These are phyloP conservation scores for Otus scops DNA, from an alignment of 2,797 vertebrate genomes.

Conservation along the genomic window DNA sequence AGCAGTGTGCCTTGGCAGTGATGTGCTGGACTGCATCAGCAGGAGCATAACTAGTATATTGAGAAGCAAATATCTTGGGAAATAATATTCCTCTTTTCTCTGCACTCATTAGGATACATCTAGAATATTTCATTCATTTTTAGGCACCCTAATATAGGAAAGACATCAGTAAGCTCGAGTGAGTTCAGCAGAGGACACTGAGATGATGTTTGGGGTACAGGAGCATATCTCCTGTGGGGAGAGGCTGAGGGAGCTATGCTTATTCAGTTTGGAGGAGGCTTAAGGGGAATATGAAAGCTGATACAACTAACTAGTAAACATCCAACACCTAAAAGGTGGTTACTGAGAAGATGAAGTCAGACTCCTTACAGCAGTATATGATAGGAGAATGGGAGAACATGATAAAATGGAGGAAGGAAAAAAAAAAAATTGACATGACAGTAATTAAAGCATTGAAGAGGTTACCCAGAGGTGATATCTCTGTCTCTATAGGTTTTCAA, in stretches of 20 bases:
- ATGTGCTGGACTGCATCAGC: background rate
- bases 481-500: background rate
- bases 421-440: background rate
- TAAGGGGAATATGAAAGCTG: background rate
- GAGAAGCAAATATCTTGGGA: background rate
- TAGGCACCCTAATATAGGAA: background rate
- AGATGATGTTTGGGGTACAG: background rate
- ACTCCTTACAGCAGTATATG: background rate
- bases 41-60: background rate
- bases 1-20: background rate
- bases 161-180: background rate
- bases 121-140: background rate
- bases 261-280: background rate
- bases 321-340: background rate
- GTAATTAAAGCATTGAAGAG: background rate
- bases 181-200: background rate
- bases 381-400: background rate
- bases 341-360: background rate
- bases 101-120: background rate
- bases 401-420: background rate
- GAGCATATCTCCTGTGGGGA: background rate
- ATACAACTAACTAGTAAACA: background rate
- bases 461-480: background rate
- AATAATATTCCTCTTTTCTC: background rate
- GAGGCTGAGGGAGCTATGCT: background rate